Conservation (phyloP, 2,113 vertebrate species). For the Tor tambroides region DNA sequence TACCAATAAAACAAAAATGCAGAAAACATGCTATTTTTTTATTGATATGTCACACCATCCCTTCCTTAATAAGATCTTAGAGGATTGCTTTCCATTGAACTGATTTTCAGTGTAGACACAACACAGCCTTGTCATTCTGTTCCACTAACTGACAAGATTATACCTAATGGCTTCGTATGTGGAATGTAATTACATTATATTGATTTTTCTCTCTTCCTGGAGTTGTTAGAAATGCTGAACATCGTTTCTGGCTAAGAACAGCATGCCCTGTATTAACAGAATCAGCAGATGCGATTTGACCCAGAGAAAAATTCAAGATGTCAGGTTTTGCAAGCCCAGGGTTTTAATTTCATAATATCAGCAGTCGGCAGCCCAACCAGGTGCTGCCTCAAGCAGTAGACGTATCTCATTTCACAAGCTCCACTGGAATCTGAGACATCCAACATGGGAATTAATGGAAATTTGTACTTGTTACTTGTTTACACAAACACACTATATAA, state of each 20-base stretch:
- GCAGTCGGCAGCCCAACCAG: conserved; percentile 3
- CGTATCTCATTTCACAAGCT: conserved; percentile 31
- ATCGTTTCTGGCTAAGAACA: conserved; percentile 45
- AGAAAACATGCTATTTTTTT: not conserved
- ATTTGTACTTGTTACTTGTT: conserved; percentile 20
- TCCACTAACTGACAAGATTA: conserved; percentile 28
- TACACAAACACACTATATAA: not conserved
- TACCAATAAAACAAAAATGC: conserved; percentile 1
- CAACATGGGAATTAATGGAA: not conserved
- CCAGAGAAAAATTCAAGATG: conserved; percentile 2
- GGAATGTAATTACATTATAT: conserved; percentile 51
- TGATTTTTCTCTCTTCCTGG: conserved; percentile 30
- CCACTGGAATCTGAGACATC: not conserved
- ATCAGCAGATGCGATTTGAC: conserved; percentile 56
- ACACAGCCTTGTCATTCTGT: not conserved
- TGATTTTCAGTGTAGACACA: not conserved
- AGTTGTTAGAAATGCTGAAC: conserved; percentile 50
- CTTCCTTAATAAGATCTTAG: conserved; percentile 17
- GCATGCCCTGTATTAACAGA: conserved; percentile 42
- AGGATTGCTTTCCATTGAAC: conserved; percentile 23
- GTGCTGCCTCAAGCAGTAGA: conserved; percentile 31
- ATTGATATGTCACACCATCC: conserved; percentile 13
- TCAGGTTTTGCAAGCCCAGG: conserved; percentile 41
- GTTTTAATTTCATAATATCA: conserved; percentile 53
- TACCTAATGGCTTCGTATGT: conserved; percentile 14